phyloP scores from a whole-genome alignment of 2,888 invertebrate genomes.

The Hypomecis atomaria region DNA sequence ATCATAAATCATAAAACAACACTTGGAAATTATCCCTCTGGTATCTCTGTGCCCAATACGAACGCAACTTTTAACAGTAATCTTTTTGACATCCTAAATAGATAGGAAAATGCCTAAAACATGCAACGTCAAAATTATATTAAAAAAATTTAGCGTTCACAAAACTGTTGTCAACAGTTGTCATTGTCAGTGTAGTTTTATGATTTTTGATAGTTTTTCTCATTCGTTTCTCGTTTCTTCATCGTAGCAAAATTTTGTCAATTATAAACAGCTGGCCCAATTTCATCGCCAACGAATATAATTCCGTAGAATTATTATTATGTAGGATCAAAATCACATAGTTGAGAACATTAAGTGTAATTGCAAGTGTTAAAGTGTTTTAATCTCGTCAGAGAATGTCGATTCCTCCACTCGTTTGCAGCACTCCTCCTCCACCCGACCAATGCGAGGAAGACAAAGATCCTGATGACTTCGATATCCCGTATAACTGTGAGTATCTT shows the following conservation, averaged over 20 bases:
- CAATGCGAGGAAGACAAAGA: constrained; percentile 87
- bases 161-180: background rate
- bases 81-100: too few relatives aligned
- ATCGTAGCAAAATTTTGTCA: constrained; percentile 68
- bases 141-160: too few relatives aligned
- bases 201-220: constrained; percentile 16
- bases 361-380: constrained; percentile 44
- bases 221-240: constrained; percentile 42
- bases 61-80: too few relatives aligned
- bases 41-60: too few relatives aligned
- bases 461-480: constrained; percentile 74
- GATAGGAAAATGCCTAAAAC: too few relatives aligned
- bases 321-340: constrained; percentile 32
- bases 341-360: constrained; percentile 23
- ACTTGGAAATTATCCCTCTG: too few relatives aligned
- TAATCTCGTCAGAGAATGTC: constrained; percentile 75
- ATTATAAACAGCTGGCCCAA: constrained; percentile 76
- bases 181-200: background rate
- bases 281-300: constrained; percentile 40
- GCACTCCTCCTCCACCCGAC: constrained; percentile 87
- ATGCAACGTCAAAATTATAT: too few relatives aligned
- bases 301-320: constrained; percentile 31
- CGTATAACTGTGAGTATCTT: constrained; percentile 73
- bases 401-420: constrained; percentile 87
- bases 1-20: too few relatives aligned